Evolutionary conservation across 64 coral and sea anemone genomes (phyloP), one percentile per base, ranked within the genome.

Genomic region (Astreopora myriophthalma): DNA sequence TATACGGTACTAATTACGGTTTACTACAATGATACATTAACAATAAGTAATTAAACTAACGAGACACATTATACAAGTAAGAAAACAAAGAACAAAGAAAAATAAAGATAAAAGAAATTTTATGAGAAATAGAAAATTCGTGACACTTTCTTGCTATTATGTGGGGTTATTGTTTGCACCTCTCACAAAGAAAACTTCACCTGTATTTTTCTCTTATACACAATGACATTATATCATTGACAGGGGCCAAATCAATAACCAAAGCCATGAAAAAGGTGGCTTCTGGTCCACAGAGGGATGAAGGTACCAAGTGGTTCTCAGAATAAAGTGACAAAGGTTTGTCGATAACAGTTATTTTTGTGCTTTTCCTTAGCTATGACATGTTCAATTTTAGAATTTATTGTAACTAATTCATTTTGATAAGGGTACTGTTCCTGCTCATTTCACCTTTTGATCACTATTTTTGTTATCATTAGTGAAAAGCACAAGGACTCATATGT

Each of bases 241-340:
- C 66, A 72, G 84, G 84, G 29, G 65, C 64, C 0, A 87, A 73
- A 72, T 38, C 64, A 42, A 58, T 71, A 20, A 87, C 68, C 24
- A 71, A 87, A 42, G 40, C 64, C 6, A 72, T 87, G 1, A 87
- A 87, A 37, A 87, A 73, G 26, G 39, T 87, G 10, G 65, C 64
- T 2, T 42, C n/a, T 87, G 84, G 84, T 69, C 65, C n/a, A 29
- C 35, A 71, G 31, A 69, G 84, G 17, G 84, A 87, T 46, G 34
- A 69, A 44, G 46, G 55, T 26, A 70, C 19, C 20, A 87, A 65
- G 33, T 87, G 84, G 84, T 87, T 87, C 64, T 71, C 84, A 28
- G 84, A 87, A 3, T 49, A 71, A 71, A 49, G 65, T 31, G 65
- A 87, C 46, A 87, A 87, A 87, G 84, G 84, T 87, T 51, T 63